These are phyloP conservation scores for Hypotaenidia philippensis DNA, from an alignment of 2,797 vertebrate genomes.

Conservation along the genomic window DNA sequence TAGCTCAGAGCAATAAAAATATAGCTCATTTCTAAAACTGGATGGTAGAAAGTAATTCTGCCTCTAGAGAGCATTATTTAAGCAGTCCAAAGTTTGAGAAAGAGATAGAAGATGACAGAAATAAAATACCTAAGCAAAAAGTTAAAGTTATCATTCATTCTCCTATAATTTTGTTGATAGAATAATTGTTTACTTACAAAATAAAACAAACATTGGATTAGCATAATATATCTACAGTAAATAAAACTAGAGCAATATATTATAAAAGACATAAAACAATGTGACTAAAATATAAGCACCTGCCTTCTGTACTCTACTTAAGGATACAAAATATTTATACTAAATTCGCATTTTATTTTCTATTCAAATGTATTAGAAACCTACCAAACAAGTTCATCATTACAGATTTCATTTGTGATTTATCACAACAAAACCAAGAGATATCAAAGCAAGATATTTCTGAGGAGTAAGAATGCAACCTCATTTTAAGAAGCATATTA, in stretches of 20 bases:
- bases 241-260: not conserved
- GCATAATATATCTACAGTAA: not conserved
- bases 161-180: not conserved
- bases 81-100: not conserved
- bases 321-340: not conserved
- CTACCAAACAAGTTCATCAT: not conserved
- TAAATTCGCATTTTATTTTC: not conserved
- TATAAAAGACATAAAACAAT: not conserved
- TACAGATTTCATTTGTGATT: not conserved
- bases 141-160: not conserved
- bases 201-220: not conserved
- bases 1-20: constrained; percentile 39
- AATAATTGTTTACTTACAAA: not conserved
- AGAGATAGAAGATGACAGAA: not conserved
- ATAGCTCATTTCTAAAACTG: constrained; percentile 11
- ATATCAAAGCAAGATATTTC: not conserved
- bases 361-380: not conserved
- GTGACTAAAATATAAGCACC: not conserved
- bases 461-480: not conserved
- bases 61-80: constrained; percentile 5
- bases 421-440: not conserved
- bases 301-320: not conserved
- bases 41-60: constrained; percentile 27
- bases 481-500: not conserved
- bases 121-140: not conserved